phyloP scores from a whole-genome alignment of 1,140 invertebrate species.

The Agraylea sexmaculata region DNA sequence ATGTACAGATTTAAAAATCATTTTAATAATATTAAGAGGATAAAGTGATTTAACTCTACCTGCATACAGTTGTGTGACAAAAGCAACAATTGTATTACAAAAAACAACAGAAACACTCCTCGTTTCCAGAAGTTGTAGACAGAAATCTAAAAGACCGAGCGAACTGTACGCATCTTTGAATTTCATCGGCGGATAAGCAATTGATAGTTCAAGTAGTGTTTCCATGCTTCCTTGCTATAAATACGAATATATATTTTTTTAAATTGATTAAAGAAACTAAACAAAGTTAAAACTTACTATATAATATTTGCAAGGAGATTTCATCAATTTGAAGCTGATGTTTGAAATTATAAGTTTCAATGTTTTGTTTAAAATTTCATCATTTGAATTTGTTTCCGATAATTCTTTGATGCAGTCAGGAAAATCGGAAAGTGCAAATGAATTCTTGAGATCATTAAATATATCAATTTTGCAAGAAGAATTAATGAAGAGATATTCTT shows the following conservation, averaged over 20 bases:
- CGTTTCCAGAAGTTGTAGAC: slow-evolving; percentile 29
- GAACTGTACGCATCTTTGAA: slow-evolving; percentile 26
- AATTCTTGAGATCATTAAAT: slow-evolving; percentile 16
- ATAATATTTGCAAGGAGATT: slow-evolving; percentile 47
- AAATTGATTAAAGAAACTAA: neutral
- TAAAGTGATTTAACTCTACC: slow-evolving; percentile 21
- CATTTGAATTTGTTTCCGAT: slow-evolving; percentile 28
- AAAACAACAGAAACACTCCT: slow-evolving; percentile 27
- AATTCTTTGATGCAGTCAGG: slow-evolving; percentile 26
- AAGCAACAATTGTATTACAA: slow-evolving; percentile 27
- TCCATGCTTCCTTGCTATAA: slow-evolving; percentile 36
- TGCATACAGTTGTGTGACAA: slow-evolving; percentile 32
- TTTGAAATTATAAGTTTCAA: slow-evolving; percentile 27
- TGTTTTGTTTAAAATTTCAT: slow-evolving; percentile 14
- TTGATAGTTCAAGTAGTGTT: slow-evolving; percentile 26
- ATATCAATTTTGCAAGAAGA: slow-evolving; percentile 10
- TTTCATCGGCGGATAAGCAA: slow-evolving; percentile 30
- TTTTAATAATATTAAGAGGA: slow-evolving; percentile 5
- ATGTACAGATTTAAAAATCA: slow-evolving; percentile 14
- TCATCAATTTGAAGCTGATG: slow-evolving; percentile 30
- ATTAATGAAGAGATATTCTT: slow-evolving; percentile 5
- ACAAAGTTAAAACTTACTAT: slow-evolving; percentile 38
- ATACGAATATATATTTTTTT: slow-evolving; percentile 9
- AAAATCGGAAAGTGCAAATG: slow-evolving; percentile 24
- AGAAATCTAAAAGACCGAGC: slow-evolving; percentile 29